A percentile compares a stretch with the other conserved stretches of the same genome.
These are phyloP conservation scores for Leptopilina clavipes DNA, from an alignment of 1,140 invertebrate genomes.

Conservation along the genomic window DNA sequence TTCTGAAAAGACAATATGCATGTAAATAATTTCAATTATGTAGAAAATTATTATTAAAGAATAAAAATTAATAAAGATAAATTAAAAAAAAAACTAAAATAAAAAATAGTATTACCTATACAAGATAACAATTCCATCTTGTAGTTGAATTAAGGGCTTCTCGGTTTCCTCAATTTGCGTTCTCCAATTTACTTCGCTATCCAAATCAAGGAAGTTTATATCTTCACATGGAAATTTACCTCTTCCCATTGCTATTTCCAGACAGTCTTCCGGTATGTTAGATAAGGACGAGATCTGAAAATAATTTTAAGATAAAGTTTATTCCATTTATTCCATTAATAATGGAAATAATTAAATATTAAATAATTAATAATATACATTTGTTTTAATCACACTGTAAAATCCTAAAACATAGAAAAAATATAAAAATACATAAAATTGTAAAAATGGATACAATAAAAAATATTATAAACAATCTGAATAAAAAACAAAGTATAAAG, in stretches of 20 bases:
- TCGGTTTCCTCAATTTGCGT: background rate
- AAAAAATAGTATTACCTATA: slow-evolving; percentile 74
- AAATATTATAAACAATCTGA: background rate
- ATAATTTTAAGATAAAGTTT: too few species aligned
- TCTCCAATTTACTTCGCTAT: background rate
- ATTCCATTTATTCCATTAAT: too few species aligned
- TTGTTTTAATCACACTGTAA: too few species aligned
- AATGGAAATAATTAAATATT: too few species aligned
- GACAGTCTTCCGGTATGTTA: slow-evolving; percentile 77
- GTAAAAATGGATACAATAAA: background rate
- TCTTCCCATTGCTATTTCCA: slow-evolving; percentile 80
- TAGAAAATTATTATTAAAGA: too few species aligned
- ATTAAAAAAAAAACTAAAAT: slow-evolving; percentile 35
- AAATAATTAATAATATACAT: too few species aligned
- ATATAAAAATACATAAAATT: background rate
- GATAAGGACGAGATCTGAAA: slow-evolving; percentile 10
- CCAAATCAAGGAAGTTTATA: slow-evolving; percentile 17
- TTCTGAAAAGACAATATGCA: slow-evolving; percentile 73
- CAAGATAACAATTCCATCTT: slow-evolving; percentile 78
- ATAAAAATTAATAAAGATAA: slow-evolving; percentile 15
- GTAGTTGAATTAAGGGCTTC: slow-evolving; percentile 56
- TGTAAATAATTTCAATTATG: slow-evolving; percentile 18
- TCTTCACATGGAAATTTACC: slow-evolving; percentile 77
- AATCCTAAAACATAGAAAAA: background rate
- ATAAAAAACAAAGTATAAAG: too few species aligned